phyloP scores from a whole-genome alignment of 1,140 invertebrate species.

The Ladona fulva region DNA sequence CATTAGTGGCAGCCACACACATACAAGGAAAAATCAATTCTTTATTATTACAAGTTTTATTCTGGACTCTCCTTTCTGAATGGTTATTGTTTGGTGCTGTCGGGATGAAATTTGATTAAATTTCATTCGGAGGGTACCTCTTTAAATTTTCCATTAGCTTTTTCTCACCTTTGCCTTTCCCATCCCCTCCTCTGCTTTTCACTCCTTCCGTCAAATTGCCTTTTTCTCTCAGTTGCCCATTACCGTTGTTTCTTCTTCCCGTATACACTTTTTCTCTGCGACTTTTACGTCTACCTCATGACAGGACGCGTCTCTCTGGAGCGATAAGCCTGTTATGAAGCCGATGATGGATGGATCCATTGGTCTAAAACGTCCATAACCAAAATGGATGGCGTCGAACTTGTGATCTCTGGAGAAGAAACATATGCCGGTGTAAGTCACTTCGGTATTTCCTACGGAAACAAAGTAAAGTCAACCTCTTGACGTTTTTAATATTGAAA shows the following conservation, averaged over 20 bases:
- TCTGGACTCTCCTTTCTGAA: too few relatives aligned
- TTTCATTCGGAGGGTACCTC: too few relatives aligned
- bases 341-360: neutral
- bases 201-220: neutral
- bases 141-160: neutral
- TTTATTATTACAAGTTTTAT: too few relatives aligned
- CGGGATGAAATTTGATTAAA: too few relatives aligned
- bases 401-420: neutral
- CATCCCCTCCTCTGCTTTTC: neutral
- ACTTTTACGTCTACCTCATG: neutral
- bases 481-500: too few relatives aligned
- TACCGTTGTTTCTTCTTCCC: neutral
- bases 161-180: neutral
- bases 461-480: too few relatives aligned
- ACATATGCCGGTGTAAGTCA: neutral
- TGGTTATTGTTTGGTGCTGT: too few relatives aligned
- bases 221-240: neutral
- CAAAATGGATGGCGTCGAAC: neutral
- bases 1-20: too few relatives aligned
- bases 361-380: slow-evolving; percentile 4
- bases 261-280: neutral
- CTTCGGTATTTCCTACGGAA: too few relatives aligned
- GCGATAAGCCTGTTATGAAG: slow-evolving; percentile 9
- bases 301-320: neutral
- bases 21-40: too few relatives aligned